phyloP scores from a whole-genome alignment of 2,113 vertebrate genomes.

The Ameiurus melas region DNA sequence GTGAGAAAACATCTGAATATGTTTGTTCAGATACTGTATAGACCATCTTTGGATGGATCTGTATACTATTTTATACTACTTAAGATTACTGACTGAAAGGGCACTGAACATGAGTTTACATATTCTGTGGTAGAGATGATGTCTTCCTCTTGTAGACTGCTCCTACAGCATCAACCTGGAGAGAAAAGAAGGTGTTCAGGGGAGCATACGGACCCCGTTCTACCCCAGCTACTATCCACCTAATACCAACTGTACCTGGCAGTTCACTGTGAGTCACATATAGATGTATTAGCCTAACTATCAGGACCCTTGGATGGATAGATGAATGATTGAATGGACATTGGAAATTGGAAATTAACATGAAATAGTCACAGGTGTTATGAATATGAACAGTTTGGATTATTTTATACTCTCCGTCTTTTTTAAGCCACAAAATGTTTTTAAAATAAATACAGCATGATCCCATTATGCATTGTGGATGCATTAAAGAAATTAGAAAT shows the following conservation, averaged over 20 bases:
- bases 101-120: neutral
- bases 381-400: neutral
- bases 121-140: neutral
- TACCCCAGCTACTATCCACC: slow-evolving; percentile 93
- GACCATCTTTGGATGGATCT: neutral
- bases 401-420: neutral
- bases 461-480: neutral
- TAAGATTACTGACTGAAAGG: neutral
- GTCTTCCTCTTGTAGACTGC: slow-evolving; percentile 71
- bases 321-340: neutral
- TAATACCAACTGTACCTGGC: slow-evolving; percentile 88
- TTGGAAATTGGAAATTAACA: neutral
- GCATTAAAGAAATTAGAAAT: neutral
- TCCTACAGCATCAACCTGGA: slow-evolving; percentile 73
- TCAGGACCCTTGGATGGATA: neutral
- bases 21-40: neutral
- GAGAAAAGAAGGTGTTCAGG: slow-evolving; percentile 73
- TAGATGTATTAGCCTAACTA: neutral
- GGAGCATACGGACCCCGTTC: slow-evolving; percentile 82
- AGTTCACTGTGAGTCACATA: slow-evolving; percentile 73
- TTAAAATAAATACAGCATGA: neutral
- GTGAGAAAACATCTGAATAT: neutral
- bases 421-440: neutral
- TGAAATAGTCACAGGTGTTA: neutral
- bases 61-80: neutral